Conservation (phyloP, 2,888 invertebrate species). For the Caenorhabditis sp. region DNA sequence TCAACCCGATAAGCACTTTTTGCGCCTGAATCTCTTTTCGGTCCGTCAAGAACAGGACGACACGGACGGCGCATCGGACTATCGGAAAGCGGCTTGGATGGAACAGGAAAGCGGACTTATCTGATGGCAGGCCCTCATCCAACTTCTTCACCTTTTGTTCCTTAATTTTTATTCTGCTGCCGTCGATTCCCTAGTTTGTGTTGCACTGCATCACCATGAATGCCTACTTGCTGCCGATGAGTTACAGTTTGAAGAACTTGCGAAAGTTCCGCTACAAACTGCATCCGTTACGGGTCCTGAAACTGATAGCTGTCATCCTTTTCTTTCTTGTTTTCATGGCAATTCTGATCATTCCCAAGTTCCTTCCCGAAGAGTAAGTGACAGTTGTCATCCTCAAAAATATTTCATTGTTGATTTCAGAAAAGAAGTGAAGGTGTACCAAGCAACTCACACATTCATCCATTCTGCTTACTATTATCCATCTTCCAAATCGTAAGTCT, state of each 20-base stretch:
- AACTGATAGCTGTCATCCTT: background rate
- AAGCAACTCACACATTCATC: conserved; percentile 19
- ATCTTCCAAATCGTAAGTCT: conserved; percentile 34
- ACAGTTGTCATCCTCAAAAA: background rate
- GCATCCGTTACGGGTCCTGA: conserved; percentile 12
- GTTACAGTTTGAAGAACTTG: background rate
- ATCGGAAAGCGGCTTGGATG: background rate
- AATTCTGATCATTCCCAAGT: background rate
- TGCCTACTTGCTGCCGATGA: conserved; percentile 16
- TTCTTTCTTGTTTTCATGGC: background rate
- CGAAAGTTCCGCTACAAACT: conserved; percentile 13
- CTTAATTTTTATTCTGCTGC: conserved; percentile 3
- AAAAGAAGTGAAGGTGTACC: conserved; percentile 19
- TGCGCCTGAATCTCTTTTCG: background rate
- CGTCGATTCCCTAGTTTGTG: background rate
- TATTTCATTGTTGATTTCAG: background rate
- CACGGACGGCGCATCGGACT: background rate
- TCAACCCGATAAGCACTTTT: background rate
- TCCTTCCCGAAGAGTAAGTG: background rate
- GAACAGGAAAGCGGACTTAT: conserved; percentile 4
- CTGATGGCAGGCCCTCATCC: background rate
- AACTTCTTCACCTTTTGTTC: conserved; percentile 9
- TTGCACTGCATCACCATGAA: conserved; percentile 1
- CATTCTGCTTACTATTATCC: conserved; percentile 43
- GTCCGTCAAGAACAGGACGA: conserved; percentile 3